Evolutionary conservation across 2,888 invertebrate genomes (phyloP).

Genomic region (Plagodis dolabraria): DNA sequence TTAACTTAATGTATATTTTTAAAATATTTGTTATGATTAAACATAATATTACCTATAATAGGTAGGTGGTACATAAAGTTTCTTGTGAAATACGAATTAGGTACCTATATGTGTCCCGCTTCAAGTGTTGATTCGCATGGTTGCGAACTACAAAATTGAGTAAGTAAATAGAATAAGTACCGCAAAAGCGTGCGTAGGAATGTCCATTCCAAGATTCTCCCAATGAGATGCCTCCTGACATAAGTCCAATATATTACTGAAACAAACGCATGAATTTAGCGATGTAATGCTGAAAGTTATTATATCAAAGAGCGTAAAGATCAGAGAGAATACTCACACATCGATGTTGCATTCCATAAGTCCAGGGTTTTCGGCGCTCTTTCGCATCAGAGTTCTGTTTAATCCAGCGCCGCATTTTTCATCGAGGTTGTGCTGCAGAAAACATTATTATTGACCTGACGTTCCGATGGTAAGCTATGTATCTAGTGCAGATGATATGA

Average conservation of each 20-base stretch:
- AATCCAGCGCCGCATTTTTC: constrained; percentile 85
- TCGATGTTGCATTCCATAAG: constrained; percentile 93
- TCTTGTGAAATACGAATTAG: too few relatives aligned
- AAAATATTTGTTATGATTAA: too few relatives aligned
- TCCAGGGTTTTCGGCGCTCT: constrained; percentile 86
- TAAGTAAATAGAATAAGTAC: constrained; percentile 52
- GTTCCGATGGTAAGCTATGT: too few relatives aligned
- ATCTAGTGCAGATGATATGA: too few relatives aligned
- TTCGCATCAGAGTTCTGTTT: constrained; percentile 89
- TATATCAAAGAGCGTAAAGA: neutral
- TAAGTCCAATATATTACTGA: constrained; percentile 86
- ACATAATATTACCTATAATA: too few relatives aligned
- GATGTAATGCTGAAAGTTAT: neutral
- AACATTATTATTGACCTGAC: neutral
- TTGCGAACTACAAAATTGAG: too few relatives aligned
- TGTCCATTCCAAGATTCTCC: constrained; percentile 88
- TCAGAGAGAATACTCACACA: constrained; percentile 71
- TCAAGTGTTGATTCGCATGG: too few relatives aligned
- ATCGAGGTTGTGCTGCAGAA: constrained; percentile 80
- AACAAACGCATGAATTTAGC: constrained; percentile 36
- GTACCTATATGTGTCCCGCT: too few relatives aligned
- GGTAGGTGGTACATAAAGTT: too few relatives aligned
- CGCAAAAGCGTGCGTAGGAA: constrained; percentile 88
- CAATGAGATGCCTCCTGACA: constrained; percentile 91
- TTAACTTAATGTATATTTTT: too few relatives aligned